A percentile compares a stretch with the other conserved stretches of the same genome.
phyloP scores from a whole-genome alignment of 2,797 vertebrate species.

The Pseudochirops cupreus region DNA sequence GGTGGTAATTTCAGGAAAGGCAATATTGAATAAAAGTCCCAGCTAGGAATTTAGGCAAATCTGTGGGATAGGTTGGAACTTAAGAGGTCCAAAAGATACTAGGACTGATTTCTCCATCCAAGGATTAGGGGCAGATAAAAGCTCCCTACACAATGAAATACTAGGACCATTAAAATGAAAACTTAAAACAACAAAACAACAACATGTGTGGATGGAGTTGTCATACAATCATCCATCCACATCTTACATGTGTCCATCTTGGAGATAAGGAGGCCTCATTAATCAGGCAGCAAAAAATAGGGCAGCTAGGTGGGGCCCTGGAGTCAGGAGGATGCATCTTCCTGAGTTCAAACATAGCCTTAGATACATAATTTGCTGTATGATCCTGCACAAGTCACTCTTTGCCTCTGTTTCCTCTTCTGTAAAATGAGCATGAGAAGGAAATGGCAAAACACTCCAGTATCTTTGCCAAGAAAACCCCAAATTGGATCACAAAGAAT shows the following conservation, averaged over 20 bases:
- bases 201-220: not conserved
- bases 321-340: not conserved
- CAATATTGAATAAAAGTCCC: not conserved
- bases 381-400: slow-evolving; percentile 36
- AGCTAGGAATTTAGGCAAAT: not conserved
- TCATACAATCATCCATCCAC: not conserved
- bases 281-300: not conserved
- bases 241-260: not conserved
- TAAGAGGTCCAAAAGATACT: not conserved
- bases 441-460: not conserved
- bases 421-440: not conserved
- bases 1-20: not conserved
- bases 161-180: not conserved
- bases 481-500: not conserved
- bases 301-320: not conserved
- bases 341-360: not conserved
- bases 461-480: not conserved
- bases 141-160: not conserved
- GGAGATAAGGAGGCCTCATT: not conserved
- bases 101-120: not conserved
- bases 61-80: not conserved
- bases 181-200: not conserved
- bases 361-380: slow-evolving; percentile 26
- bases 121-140: no score
- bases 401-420: slow-evolving; percentile 31